Evolutionary conservation across 2,888 invertebrate genomes (phyloP).

Genomic region (Caenorhabditis zanzibari): DNA sequence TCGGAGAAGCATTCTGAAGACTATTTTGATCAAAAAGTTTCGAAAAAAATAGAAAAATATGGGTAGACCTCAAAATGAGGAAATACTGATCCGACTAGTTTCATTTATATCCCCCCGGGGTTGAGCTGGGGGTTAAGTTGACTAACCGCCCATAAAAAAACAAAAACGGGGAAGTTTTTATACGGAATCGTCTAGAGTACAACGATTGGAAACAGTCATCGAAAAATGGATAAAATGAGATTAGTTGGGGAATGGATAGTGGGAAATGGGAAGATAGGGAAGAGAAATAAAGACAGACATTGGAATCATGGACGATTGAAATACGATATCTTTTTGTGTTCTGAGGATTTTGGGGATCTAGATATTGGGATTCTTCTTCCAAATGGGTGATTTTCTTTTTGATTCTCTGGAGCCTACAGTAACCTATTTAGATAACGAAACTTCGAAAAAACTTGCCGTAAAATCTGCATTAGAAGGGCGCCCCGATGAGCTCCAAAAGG

Average conservation of each 20-base stretch:
- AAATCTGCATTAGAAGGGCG: no score
- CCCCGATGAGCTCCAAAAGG: no score
- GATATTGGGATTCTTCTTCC: no score
- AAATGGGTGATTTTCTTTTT: no score
- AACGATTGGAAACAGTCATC: constrained; percentile 44
- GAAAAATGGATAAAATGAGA: constrained; percentile 11
- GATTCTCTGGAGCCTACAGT: no score
- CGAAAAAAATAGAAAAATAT: not conserved
- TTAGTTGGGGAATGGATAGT: not conserved
- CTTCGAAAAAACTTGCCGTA: no score
- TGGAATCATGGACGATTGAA: constrained; percentile 1
- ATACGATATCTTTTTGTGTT: not conserved
- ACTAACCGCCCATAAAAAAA: not conserved
- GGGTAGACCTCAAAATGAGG: not conserved
- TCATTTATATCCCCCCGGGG: constrained; percentile 9
- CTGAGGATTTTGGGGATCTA: not conserved
- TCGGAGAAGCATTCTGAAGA: constrained; percentile 34
- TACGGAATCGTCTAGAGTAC: constrained; percentile 39
- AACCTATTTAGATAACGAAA: no score
- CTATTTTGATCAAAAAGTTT: not conserved
- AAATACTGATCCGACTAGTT: constrained; percentile 30
- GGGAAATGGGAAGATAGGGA: not conserved
- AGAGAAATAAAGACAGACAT: not conserved
- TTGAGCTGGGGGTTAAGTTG: constrained; percentile 27
- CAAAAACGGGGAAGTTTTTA: constrained; percentile 18